A percentile compares a stretch with the other conserved stretches of the same genome.
phyloP scores from a whole-genome alignment of 2,113 vertebrate genomes.

The Melanerpes formicivorus region DNA sequence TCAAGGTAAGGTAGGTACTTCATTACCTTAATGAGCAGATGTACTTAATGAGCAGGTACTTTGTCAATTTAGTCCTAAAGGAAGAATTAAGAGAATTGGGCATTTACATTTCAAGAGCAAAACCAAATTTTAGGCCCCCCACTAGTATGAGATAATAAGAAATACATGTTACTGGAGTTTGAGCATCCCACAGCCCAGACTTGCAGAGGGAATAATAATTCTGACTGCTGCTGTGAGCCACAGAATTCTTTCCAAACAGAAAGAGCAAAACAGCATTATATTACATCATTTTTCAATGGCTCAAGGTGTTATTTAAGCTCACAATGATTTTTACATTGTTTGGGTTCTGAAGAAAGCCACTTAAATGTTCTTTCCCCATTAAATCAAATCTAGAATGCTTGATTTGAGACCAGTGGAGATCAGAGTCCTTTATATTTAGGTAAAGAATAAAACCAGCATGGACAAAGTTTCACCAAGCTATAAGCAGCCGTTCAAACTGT shows the following conservation, averaged over 20 bases:
- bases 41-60: slow-evolving; percentile 51
- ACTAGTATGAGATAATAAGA: slow-evolving; percentile 28
- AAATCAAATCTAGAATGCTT: neutral
- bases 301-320: slow-evolving; percentile 38
- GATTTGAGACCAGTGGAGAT: slow-evolving; percentile 35
- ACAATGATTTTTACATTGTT: slow-evolving; percentile 41
- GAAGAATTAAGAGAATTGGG: slow-evolving; percentile 32
- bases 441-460: slow-evolving; percentile 47
- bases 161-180: neutral
- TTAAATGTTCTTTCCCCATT: slow-evolving; percentile 27
- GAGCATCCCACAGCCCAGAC: slow-evolving; percentile 48
- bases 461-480: neutral
- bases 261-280: slow-evolving; percentile 19
- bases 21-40: slow-evolving; percentile 64
- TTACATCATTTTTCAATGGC: neutral
- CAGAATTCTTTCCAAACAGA: slow-evolving; percentile 50
- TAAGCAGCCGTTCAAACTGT: slow-evolving; percentile 40
- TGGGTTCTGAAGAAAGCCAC: slow-evolving; percentile 43
- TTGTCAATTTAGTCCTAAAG: slow-evolving; percentile 54
- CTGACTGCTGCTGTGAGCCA: slow-evolving; percentile 39
- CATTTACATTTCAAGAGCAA: slow-evolving; percentile 38
- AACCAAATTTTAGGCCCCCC: slow-evolving; percentile 24
- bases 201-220: slow-evolving; percentile 55
- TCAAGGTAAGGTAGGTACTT: slow-evolving; percentile 38
- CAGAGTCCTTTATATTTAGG: neutral